phyloP scores from a whole-genome alignment of 2,888 invertebrate species.

The Spodoptera exigua region DNA sequence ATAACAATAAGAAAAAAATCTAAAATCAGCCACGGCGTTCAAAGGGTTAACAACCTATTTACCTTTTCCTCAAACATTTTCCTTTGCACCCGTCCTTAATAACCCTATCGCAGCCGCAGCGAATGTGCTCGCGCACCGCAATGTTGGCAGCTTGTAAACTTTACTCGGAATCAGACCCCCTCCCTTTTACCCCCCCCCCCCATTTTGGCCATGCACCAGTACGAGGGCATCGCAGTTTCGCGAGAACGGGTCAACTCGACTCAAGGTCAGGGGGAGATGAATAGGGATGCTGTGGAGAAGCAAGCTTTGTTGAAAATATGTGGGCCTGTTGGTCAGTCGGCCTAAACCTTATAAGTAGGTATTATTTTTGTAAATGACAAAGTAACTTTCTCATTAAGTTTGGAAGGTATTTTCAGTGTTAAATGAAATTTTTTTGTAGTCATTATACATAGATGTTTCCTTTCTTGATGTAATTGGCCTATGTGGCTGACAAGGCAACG shows the following conservation, averaged over 20 bases:
- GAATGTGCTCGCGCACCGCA: slow-evolving; percentile 28
- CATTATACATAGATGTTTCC: too few species aligned
- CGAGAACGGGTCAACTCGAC: slow-evolving; percentile 84
- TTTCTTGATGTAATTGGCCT: too few species aligned
- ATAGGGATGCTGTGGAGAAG: slow-evolving; percentile 68
- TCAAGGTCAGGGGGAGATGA: slow-evolving; percentile 82
- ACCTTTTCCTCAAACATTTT: slow-evolving; percentile 27
- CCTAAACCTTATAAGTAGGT: too few species aligned
- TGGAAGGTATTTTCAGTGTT: too few species aligned
- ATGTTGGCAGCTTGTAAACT: slow-evolving; percentile 57
- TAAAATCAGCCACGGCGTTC: background rate
- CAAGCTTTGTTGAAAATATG: background rate
- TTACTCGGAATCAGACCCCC: slow-evolving; percentile 53
- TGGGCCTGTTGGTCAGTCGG: slow-evolving; percentile 26
- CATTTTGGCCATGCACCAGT: slow-evolving; percentile 35
- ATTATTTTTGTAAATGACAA: too few species aligned
- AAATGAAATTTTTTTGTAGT: too few species aligned
- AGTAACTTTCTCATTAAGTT: too few species aligned
- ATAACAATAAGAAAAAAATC: background rate
- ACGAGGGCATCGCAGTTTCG: slow-evolving; percentile 70
- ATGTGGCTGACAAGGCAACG: too few species aligned
- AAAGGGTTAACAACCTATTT: slow-evolving; percentile 22
- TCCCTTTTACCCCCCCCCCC: slow-evolving; percentile 2
- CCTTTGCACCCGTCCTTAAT: slow-evolving; percentile 35
- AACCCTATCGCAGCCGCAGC: slow-evolving; percentile 26